These are phyloP conservation scores for Heteromormyrus szaboi DNA, from an alignment of 2,797 vertebrate species.

Conservation along the genomic window DNA sequence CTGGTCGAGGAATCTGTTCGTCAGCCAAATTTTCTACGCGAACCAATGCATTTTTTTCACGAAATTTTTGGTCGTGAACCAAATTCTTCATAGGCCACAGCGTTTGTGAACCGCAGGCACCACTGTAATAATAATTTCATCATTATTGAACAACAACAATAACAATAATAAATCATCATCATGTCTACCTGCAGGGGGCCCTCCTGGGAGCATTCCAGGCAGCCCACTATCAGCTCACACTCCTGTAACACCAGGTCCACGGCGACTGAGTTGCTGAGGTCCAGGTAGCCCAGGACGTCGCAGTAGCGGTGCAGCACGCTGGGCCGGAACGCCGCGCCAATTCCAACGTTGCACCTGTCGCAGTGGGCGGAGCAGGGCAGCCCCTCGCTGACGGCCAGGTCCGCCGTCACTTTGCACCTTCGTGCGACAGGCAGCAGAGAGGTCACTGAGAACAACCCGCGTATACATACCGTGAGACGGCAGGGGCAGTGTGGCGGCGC, in stretches of 20 bases:
- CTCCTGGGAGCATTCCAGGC: conserved; percentile 68
- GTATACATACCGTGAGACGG: neutral
- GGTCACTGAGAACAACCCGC: neutral
- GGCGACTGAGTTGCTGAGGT: conserved; percentile 59
- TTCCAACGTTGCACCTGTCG: conserved; percentile 63
- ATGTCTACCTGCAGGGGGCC: conserved; percentile 51
- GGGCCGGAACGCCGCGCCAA: conserved; percentile 61
- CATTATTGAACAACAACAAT: neutral
- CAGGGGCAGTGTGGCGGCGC: neutral
- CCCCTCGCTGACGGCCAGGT: conserved; percentile 57
- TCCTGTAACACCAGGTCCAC: conserved; percentile 68
- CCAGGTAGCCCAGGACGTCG: conserved; percentile 68
- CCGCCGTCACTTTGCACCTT: conserved; percentile 71
- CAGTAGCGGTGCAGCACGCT: conserved; percentile 69
- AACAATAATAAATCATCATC: neutral
- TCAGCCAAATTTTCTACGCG: neutral
- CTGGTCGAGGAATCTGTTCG: neutral
- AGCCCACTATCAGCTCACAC: conserved; percentile 57
- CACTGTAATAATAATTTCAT: neutral
- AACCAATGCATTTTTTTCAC: neutral
- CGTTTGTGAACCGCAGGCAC: neutral
- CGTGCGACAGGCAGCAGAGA: neutral
- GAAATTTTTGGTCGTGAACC: neutral
- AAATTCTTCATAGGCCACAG: neutral
- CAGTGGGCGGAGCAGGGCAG: conserved; percentile 61